Conservation (phyloP, 2,888 invertebrate genomes). For the Acleris laterana region DNA sequence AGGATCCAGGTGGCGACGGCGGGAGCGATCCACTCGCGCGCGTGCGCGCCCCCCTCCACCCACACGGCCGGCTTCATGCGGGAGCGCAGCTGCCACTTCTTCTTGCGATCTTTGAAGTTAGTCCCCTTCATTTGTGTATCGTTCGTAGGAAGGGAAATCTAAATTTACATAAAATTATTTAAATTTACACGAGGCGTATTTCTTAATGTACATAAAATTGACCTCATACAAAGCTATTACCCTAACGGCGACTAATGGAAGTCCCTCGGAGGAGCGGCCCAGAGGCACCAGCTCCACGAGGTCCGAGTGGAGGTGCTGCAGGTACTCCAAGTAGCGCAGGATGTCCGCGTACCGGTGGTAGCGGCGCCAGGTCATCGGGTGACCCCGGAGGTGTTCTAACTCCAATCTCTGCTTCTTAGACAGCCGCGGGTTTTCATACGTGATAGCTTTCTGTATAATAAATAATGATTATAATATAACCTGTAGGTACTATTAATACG, state of each 20-base stretch:
- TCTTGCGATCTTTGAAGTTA: slow-evolving; percentile 57
- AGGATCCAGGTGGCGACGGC: slow-evolving; percentile 90
- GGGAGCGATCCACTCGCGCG: slow-evolving; percentile 92
- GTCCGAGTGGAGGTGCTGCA: slow-evolving; percentile 86
- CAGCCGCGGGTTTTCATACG: slow-evolving; percentile 87
- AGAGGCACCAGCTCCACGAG: slow-evolving; percentile 88
- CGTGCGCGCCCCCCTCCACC: slow-evolving; percentile 91
- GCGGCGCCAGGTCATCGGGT: slow-evolving; percentile 88
- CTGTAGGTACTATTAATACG: too few relatives aligned
- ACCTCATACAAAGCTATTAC: slow-evolving; percentile 59
- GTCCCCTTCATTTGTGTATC: slow-evolving; percentile 53
- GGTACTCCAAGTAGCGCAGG: slow-evolving; percentile 86
- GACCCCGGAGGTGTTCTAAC: slow-evolving; percentile 83
- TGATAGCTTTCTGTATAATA: slow-evolving; percentile 85
- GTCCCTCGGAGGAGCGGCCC: slow-evolving; percentile 89
- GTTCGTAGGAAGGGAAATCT: slow-evolving; percentile 69
- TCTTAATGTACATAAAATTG: neutral
- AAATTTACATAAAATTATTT: neutral
- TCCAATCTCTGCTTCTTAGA: slow-evolving; percentile 85
- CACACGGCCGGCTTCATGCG: slow-evolving; percentile 89
- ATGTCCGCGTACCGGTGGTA: slow-evolving; percentile 90
- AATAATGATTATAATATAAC: too few relatives aligned
- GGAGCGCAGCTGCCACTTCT: slow-evolving; percentile 77
- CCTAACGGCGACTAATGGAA: slow-evolving; percentile 88
- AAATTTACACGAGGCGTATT: too few relatives aligned